These are phyloP conservation scores for Xylocampa areola DNA, from an alignment of 2,888 invertebrate genomes.

Conservation along the genomic window DNA sequence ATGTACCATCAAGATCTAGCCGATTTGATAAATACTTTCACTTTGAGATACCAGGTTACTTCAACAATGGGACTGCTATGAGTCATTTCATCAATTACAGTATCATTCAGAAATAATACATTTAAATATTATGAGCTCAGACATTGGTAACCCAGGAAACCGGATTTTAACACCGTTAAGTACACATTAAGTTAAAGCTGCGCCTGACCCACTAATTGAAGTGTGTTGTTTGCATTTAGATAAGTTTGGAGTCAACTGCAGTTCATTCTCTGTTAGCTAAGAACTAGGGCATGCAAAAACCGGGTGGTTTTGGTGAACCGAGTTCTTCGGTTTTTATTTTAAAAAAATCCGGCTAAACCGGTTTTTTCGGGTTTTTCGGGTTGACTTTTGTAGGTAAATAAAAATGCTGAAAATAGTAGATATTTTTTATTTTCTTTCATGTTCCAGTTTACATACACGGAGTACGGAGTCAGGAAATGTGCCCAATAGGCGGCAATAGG, in stretches of 20 bases:
- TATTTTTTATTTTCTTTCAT: too few relatives aligned
- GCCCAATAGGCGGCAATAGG: too few relatives aligned
- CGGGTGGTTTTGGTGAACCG: too few relatives aligned
- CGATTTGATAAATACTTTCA: conserved; percentile 74
- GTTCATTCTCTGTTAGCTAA: conserved; percentile 62
- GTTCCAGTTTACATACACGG: too few relatives aligned
- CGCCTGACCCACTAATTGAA: conserved; percentile 81
- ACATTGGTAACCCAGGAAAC: conserved; percentile 68
- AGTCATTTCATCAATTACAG: conserved; percentile 61
- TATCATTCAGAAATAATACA: conserved; percentile 55
- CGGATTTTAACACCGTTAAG: conserved; percentile 83
- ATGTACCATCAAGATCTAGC: conserved; percentile 50
- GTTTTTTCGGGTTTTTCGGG: too few relatives aligned
- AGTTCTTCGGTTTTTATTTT: too few relatives aligned
- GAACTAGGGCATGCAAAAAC: too few relatives aligned
- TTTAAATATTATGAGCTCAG: conserved; percentile 60
- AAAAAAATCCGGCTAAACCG: too few relatives aligned
- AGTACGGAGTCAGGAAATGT: too few relatives aligned
- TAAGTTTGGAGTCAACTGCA: conserved; percentile 67
- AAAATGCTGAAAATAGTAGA: too few relatives aligned
- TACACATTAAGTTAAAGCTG: conserved; percentile 73
- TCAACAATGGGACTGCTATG: conserved; percentile 63
- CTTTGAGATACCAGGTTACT: conserved; percentile 69
- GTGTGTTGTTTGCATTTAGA: conserved; percentile 75
- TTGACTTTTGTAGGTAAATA: too few relatives aligned